A percentile compares a stretch with the other conserved stretches of the same genome.
These are phyloP conservation scores for Hystrix cristata DNA, from an alignment of 2,113 vertebrate species.

Conservation along the genomic window DNA sequence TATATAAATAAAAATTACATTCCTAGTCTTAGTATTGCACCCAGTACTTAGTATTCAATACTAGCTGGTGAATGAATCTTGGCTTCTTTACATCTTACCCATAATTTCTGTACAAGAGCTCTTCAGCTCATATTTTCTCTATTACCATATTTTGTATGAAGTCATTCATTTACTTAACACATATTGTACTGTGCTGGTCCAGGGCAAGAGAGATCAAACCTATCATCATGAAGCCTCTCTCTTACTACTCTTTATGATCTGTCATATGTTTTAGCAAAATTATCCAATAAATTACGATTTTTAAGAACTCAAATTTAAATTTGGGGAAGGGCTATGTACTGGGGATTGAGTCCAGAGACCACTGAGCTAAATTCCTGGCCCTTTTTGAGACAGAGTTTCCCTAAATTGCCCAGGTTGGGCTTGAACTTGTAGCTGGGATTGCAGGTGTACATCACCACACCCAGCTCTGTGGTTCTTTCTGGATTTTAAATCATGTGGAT, in stretches of 20 bases:
- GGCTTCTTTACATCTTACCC: slow-evolving; percentile 50
- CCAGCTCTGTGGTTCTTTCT: background rate
- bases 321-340: background rate
- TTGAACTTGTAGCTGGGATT: background rate
- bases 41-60: slow-evolving; percentile 33
- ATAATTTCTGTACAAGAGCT: background rate
- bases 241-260: slow-evolving; percentile 2
- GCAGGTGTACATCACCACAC: background rate
- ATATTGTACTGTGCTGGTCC: background rate
- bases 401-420: background rate
- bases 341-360: background rate
- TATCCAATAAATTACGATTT: slow-evolving; percentile 39
- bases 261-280: slow-evolving; percentile 51
- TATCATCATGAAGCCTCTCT: background rate
- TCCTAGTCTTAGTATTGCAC: background rate
- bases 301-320: slow-evolving; percentile 59
- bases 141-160: background rate
- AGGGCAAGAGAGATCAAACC: slow-evolving; percentile 17
- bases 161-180: slow-evolving; percentile 13
- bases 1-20: background rate
- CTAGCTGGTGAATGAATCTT: background rate
- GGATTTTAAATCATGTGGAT: slow-evolving; percentile 13
- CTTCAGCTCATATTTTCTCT: slow-evolving; percentile 34
- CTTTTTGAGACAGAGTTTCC: background rate
- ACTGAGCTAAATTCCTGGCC: background rate